These are phyloP conservation scores for Dendroctonus ponderosae DNA, from an alignment of 1,140 invertebrate genomes.

Conservation along the genomic window DNA sequence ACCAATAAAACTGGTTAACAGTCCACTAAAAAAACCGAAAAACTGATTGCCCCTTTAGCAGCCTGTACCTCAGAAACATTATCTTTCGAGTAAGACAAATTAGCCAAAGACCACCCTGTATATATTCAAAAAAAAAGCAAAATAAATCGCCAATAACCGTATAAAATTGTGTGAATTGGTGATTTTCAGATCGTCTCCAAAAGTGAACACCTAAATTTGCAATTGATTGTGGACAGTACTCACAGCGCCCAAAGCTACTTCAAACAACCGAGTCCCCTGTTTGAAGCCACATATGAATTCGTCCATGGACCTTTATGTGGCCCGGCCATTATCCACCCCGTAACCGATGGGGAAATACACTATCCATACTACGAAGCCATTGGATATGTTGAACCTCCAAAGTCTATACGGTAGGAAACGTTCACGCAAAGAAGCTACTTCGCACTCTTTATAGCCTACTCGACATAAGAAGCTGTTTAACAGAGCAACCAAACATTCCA, in stretches of 20 bases:
- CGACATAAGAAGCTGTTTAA: neutral
- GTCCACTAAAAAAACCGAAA: too few species aligned
- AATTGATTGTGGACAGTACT: slow-evolving; percentile 75
- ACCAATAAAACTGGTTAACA: too few species aligned
- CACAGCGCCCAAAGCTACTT: slow-evolving; percentile 83
- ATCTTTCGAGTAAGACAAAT: too few species aligned
- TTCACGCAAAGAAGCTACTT: neutral
- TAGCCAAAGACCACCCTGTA: too few species aligned
- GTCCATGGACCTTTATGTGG: slow-evolving; percentile 85
- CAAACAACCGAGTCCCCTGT: slow-evolving; percentile 76
- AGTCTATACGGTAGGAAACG: slow-evolving; percentile 64
- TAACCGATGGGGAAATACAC: slow-evolving; percentile 77
- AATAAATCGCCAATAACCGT: too few species aligned
- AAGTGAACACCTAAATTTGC: slow-evolving; percentile 74
- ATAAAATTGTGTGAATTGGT: too few species aligned
- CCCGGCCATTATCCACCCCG: slow-evolving; percentile 71
- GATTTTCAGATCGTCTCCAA: slow-evolving; percentile 65
- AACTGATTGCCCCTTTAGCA: too few species aligned
- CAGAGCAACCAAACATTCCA: slow-evolving; percentile 40
- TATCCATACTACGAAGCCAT: slow-evolving; percentile 82
- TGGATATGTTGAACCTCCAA: slow-evolving; percentile 70
- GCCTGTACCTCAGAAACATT: too few species aligned
- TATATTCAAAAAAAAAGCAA: too few species aligned
- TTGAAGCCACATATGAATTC: slow-evolving; percentile 82
- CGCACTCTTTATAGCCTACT: neutral